phyloP scores from a whole-genome alignment of 2,888 invertebrate genomes.

The Tuberolachnus salignus region DNA sequence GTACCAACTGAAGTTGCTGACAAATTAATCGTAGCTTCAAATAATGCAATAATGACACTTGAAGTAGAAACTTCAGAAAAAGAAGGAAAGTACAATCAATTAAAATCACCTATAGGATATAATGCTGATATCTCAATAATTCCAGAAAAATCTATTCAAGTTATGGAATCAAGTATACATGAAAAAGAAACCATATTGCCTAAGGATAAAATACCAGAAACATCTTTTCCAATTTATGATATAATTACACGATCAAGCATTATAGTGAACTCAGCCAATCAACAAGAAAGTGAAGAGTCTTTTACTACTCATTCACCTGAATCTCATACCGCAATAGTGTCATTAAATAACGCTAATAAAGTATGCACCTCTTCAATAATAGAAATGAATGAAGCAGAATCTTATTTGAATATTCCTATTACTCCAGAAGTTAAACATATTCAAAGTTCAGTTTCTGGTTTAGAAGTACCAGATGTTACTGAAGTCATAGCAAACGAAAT shows the following conservation, averaged over 20 bases:
- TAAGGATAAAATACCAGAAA: conserved; percentile 63
- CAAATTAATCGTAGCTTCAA: conserved; percentile 70
- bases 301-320: conserved; percentile 65
- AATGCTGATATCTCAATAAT: conserved; percentile 69
- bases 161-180: conserved; percentile 67
- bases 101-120: conserved; percentile 69
- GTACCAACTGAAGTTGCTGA: conserved; percentile 79
- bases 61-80: conserved; percentile 73
- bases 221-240: conserved; percentile 63
- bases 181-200: conserved; percentile 72
- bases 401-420: conserved; percentile 64
- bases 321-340: conserved; percentile 68
- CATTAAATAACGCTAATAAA: conserved; percentile 68
- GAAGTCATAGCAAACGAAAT: conserved; percentile 72
- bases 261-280: conserved; percentile 69
- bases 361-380: conserved; percentile 69
- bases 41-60: conserved; percentile 69
- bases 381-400: conserved; percentile 70
- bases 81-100: conserved; percentile 70
- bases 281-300: conserved; percentile 71
- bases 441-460: conserved; percentile 64
- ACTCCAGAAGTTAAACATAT: conserved; percentile 62
- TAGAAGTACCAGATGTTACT: conserved; percentile 69
- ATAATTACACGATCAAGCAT: conserved; percentile 66
- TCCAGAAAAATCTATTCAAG: conserved; percentile 69